These are phyloP conservation scores for Corythoichthys intestinalis DNA, from an alignment of 2,113 vertebrate species.

Conservation along the genomic window DNA sequence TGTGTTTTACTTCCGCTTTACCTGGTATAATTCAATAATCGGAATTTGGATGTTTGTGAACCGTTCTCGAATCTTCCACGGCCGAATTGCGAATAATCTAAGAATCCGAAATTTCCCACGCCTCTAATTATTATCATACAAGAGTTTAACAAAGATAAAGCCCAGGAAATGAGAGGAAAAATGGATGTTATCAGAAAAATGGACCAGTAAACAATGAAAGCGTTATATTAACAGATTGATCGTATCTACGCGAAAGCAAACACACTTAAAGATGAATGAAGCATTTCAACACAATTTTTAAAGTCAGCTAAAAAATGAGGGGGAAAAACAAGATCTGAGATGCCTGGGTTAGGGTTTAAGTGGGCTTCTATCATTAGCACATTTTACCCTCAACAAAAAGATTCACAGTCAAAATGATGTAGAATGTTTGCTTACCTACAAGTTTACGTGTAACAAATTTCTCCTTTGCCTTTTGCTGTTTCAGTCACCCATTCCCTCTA, in stretches of 20 bases:
- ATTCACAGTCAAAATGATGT: background rate
- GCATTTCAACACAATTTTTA: background rate
- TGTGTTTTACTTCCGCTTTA: no score
- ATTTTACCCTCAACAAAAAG: background rate
- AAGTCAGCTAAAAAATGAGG: background rate
- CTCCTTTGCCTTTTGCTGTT: constrained; percentile 1
- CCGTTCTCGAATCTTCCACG: no score
- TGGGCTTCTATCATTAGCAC: background rate
- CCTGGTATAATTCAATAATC: no score
- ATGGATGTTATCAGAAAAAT: constrained; percentile 68
- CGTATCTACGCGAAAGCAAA: constrained; percentile 12
- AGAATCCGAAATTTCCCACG: no score
- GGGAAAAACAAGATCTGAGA: background rate
- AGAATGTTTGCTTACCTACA: background rate
- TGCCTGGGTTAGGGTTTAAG: background rate
- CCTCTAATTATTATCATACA: constrained; percentile 37
- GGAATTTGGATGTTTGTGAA: no score
- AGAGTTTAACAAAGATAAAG: constrained; percentile 55
- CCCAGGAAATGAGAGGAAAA: constrained; percentile 55
- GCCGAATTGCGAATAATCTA: no score
- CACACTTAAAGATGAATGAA: background rate
- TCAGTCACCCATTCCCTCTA: background rate
- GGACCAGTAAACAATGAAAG: constrained; percentile 61
- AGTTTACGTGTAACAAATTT: background rate
- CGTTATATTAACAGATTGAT: constrained; percentile 55